Percentiles rank a stretch among this genome's conserved stretches.
These are phyloP conservation scores for Brachylomia viminalis DNA, from an alignment of 2,888 invertebrate genomes.

Conservation along the genomic window DNA sequence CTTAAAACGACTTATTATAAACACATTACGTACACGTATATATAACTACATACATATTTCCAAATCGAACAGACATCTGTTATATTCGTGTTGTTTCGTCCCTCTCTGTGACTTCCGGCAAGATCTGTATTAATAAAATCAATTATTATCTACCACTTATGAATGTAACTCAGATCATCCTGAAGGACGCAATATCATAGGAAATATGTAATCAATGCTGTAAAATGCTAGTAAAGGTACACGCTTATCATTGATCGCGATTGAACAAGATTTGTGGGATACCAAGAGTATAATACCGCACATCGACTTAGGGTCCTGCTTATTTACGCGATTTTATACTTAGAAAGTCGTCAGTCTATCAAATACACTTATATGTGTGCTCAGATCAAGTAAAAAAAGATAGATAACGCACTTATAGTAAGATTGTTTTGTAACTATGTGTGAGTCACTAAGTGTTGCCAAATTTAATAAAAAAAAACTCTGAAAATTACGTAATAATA, in stretches of 20 bases:
- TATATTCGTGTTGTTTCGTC: conserved; percentile 11
- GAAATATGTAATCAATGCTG: background rate
- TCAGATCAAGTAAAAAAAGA: too few relatives aligned
- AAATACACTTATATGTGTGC: background rate
- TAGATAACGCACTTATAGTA: too few relatives aligned
- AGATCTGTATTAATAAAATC: conserved; percentile 27
- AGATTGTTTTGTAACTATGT: too few relatives aligned
- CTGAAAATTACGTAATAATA: too few relatives aligned
- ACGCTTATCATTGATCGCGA: background rate
- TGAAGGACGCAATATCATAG: background rate
- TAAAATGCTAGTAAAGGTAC: conserved; percentile 8
- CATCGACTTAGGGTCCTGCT: background rate
- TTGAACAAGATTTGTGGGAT: background rate
- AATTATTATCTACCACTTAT: conserved; percentile 27
- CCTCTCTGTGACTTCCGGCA: conserved; percentile 31
- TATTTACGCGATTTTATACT: conserved; percentile 5
- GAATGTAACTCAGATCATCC: conserved; percentile 11
- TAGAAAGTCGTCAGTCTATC: background rate
- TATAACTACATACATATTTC: conserved; percentile 21
- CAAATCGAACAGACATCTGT: conserved; percentile 16
- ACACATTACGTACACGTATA: conserved; percentile 5
- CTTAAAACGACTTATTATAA: conserved; percentile 13
- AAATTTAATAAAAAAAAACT: too few relatives aligned
- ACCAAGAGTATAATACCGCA: too few relatives aligned
- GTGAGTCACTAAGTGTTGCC: too few relatives aligned